These are phyloP conservation scores for Phaonia tiefii DNA, from an alignment of 2,888 invertebrate genomes.

Conservation along the genomic window DNA sequence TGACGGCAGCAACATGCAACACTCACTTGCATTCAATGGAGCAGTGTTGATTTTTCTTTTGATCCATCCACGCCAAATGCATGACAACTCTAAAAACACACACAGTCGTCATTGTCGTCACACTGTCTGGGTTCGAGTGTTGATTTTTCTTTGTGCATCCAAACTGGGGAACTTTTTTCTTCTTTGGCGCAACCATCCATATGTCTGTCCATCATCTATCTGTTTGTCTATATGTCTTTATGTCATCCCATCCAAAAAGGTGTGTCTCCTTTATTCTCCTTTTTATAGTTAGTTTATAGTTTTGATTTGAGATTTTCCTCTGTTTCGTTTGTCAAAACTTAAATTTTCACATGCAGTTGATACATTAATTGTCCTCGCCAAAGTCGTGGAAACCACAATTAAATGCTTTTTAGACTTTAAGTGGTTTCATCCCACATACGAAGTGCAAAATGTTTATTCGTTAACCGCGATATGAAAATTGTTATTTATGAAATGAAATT, in stretches of 20 bases:
- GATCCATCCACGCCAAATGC: constrained; percentile 31
- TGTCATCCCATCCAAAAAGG: neutral
- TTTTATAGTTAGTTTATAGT: constrained; percentile 29
- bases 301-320: neutral
- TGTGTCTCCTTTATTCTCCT: neutral
- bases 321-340: neutral
- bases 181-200: constrained; percentile 28
- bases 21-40: neutral
- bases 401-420: constrained; percentile 10
- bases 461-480: neutral
- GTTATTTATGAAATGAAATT: constrained; percentile 5
- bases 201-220: no score
- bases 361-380: neutral
- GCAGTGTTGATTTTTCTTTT: neutral
- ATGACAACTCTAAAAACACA: neutral
- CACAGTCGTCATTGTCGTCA: constrained; percentile 36
- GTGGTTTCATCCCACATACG: constrained; percentile 21
- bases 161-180: constrained; percentile 27
- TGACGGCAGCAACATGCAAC: no score
- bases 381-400: neutral
- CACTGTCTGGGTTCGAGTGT: constrained; percentile 58
- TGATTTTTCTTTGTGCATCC: constrained; percentile 12
- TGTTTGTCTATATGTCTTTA: neutral
- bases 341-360: constrained; percentile 1
- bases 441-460: constrained; percentile 15